Conservation (phyloP, 2,113 vertebrate species). For the Piaya cayana region DNA sequence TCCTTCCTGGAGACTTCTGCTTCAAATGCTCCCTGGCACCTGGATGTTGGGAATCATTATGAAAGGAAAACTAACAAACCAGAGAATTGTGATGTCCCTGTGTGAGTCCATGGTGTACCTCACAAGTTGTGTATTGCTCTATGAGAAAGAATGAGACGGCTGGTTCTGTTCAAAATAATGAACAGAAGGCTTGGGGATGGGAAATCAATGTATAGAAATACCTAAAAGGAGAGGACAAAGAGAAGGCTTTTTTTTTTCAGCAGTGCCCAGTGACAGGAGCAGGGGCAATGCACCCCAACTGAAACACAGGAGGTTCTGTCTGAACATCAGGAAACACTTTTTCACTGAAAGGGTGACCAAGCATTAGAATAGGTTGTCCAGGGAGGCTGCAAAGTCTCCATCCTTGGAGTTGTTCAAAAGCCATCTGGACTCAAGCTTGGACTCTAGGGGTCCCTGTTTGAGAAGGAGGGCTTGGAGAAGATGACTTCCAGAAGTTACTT, state of each 20-base stretch:
- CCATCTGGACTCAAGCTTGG: rapidly evolving
- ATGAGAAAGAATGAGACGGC: background rate
- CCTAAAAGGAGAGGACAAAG: background rate
- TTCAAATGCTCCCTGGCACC: background rate
- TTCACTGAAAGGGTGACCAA: background rate
- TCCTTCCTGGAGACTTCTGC: background rate
- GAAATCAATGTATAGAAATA: background rate
- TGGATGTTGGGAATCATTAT: background rate
- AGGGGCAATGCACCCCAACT: background rate
- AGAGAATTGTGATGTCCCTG: background rate
- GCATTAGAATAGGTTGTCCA: background rate
- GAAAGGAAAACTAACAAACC: background rate
- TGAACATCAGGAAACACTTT: background rate
- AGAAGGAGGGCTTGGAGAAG: background rate
- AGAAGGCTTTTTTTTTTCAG: background rate
- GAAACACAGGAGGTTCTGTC: background rate
- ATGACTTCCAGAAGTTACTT: background rate
- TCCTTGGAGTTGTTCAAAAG: background rate
- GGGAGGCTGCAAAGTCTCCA: background rate
- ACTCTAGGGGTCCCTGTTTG: background rate
- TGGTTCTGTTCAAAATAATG: background rate
- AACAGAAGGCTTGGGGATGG: background rate
- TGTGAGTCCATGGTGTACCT: background rate
- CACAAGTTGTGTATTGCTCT: background rate
- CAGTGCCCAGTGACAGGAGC: background rate